Evolutionary conservation across 2,797 vertebrate species (phyloP).

Genomic region (Tragopan temminckii): DNA sequence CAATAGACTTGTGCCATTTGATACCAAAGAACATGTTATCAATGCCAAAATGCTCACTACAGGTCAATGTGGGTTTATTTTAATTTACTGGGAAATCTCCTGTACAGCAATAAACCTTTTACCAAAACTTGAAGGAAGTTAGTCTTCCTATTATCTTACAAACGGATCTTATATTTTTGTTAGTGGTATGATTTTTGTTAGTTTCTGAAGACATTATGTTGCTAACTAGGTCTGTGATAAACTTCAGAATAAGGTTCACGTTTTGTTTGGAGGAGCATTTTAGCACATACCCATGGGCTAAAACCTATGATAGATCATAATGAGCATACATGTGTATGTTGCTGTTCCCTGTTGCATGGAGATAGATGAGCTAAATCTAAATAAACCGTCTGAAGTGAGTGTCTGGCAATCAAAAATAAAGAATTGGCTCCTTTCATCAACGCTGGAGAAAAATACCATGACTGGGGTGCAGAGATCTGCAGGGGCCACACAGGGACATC

Average conservation of each 20-base stretch:
- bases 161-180: neutral
- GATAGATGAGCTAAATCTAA: neutral
- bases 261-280: neutral
- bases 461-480: neutral
- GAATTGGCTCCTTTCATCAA: neutral
- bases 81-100: slow-evolving; percentile 1
- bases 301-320: neutral
- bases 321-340: neutral
- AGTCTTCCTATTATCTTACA: neutral
- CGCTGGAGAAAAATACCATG: neutral
- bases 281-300: neutral
- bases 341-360: neutral
- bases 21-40: neutral
- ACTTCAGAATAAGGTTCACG: slow-evolving; percentile 7
- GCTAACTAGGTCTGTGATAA: neutral
- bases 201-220: neutral
- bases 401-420: neutral
- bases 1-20: neutral
- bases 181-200: neutral
- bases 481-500: neutral
- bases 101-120: neutral
- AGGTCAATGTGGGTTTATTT: neutral
- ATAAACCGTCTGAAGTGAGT: neutral
- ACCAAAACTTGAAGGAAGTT: slow-evolving; percentile 7
- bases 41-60: slow-evolving; percentile 19